Evolutionary conservation across 2,797 vertebrate genomes (phyloP).

Genomic region (Halcyon badia): DNA sequence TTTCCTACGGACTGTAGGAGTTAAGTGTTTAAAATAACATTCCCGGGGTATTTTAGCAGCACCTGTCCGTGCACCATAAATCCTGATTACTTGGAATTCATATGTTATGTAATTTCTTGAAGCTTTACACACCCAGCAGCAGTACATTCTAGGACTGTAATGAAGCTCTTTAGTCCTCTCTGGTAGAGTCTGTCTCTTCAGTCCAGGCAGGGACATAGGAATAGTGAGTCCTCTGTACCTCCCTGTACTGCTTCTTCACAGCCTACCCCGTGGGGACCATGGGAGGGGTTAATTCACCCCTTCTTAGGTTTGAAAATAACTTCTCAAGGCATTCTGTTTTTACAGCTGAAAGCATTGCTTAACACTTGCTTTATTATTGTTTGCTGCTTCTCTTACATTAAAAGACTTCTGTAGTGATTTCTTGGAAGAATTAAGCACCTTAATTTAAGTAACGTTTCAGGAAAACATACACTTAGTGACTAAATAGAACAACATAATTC

Average conservation of each 20-base stretch:
- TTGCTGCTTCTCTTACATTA: background rate
- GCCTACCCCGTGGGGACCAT: background rate
- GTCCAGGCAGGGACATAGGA: background rate
- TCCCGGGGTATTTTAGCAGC: background rate
- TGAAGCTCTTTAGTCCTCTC: background rate
- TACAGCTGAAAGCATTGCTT: background rate
- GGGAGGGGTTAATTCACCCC: background rate
- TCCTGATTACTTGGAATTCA: too few species aligned
- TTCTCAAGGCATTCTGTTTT: background rate
- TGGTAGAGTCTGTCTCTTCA: background rate
- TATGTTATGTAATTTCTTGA: background rate
- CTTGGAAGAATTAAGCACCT: background rate
- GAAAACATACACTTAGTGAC: background rate
- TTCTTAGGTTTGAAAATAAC: background rate
- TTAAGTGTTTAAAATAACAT: background rate
- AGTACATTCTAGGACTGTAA: background rate
- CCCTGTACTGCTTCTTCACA: background rate
- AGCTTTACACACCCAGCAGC: background rate
- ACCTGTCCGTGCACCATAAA: fast-evolving
- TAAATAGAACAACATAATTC: background rate
- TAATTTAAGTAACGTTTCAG: slow-evolving; percentile 6
- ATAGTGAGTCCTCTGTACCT: background rate
- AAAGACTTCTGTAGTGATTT: background rate
- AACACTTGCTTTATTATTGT: background rate
- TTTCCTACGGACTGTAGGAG: background rate